Evolutionary conservation across 1,140 invertebrate genomes (phyloP), one percentile per base, ranked within the genome.

Genomic region (Hylyphantes graminicola): DNA sequence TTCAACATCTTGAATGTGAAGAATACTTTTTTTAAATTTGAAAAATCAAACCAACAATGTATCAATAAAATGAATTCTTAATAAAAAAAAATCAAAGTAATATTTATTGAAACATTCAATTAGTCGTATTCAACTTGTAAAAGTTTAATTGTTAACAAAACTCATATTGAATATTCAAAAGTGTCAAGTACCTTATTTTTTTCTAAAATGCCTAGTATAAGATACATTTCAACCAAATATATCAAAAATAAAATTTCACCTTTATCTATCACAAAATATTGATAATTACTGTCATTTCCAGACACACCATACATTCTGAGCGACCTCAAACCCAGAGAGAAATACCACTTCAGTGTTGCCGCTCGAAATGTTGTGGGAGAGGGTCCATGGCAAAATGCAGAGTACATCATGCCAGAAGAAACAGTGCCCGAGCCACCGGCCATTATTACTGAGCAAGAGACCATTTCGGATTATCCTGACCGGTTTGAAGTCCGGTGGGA

Each of bases 261-360:
- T 61, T 61, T 12, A 61, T 10, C 7, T n/a, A n/a, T n/a, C n/a
- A 35, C 35, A 35, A 35, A 35, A 5, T 35, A 35, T 35, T 35
- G 35, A 35, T 59, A 59, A 59, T 59, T 4, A 9, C n/a, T 50
- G 8, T 74, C 59, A 35, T 35, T 78, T 55, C 15, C 11, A 82
- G 57, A 75, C 59, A 65, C 48, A 15, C 54, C 65, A 8, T 81
- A 86, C 89, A 93, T 95, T 57, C 89, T 98, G n/a, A 95, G 96
- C 87, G 92, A 93, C 72, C 90, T 97, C 67, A 90, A 91, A 84
- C 95, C 96, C 0, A 92, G 94, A 90, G 94, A 92, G 11, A 90
- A 91, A 0, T 98, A 97, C 89, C 91, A 93, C 78, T 96, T 97
- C 90, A 92, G 94, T 79, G 97, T 97, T 88, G 93, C 94, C 2